phyloP scores from a whole-genome alignment of 2,888 invertebrate genomes.

The Ophion obscuratus region DNA sequence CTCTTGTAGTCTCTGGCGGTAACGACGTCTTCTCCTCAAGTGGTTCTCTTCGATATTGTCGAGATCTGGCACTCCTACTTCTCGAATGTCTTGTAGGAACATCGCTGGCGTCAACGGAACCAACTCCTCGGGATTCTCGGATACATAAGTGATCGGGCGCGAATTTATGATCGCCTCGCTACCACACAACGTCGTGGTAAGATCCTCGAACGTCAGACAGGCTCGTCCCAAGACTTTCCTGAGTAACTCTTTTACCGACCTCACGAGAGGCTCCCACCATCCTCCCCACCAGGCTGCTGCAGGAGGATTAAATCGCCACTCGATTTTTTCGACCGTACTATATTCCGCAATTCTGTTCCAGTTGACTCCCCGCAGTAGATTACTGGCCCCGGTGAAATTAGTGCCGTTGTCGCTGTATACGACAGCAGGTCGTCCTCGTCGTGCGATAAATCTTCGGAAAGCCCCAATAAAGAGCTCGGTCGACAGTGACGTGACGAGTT shows the following conservation, averaged over 20 bases:
- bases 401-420: slow-evolving; percentile 64
- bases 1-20: slow-evolving; percentile 31
- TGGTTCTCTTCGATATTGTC: slow-evolving; percentile 36
- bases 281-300: slow-evolving; percentile 61
- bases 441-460: slow-evolving; percentile 66
- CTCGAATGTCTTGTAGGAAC: slow-evolving; percentile 65
- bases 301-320: slow-evolving; percentile 63
- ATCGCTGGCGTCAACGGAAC: slow-evolving; percentile 62
- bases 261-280: slow-evolving; percentile 58
- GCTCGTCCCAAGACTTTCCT: slow-evolving; percentile 77
- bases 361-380: slow-evolving; percentile 30
- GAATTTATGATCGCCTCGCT: slow-evolving; percentile 78
- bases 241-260: slow-evolving; percentile 77
- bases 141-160: slow-evolving; percentile 76
- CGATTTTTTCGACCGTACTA: slow-evolving; percentile 37
- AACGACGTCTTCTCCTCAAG: slow-evolving; percentile 7
- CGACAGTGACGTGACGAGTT: slow-evolving; percentile 74
- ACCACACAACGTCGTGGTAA: slow-evolving; percentile 75
- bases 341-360: slow-evolving; percentile 26
- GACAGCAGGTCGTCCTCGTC: slow-evolving; percentile 54
- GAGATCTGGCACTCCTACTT: slow-evolving; percentile 55
- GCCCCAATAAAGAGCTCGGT: slow-evolving; percentile 73
- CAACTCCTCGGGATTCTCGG: slow-evolving; percentile 67
- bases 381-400: slow-evolving; percentile 56
- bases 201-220: slow-evolving; percentile 72